phyloP scores from a whole-genome alignment of 2,797 vertebrate genomes.

The Lophius americanus region DNA sequence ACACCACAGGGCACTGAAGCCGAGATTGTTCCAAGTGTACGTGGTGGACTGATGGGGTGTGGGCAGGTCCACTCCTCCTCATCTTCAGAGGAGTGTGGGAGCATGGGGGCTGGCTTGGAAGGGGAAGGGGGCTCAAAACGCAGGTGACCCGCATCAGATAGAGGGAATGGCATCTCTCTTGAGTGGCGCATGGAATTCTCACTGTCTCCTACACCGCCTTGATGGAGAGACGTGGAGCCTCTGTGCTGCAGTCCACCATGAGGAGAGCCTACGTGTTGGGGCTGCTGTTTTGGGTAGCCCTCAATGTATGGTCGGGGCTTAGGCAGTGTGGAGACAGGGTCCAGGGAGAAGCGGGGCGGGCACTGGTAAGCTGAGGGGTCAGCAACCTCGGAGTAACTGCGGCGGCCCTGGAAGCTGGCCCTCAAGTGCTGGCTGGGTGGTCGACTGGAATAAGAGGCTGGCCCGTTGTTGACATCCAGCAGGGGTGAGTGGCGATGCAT shows the following conservation, averaged over 20 bases:
- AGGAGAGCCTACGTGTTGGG: constrained; percentile 76
- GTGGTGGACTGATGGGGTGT: constrained; percentile 86
- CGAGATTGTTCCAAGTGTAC: constrained; percentile 80
- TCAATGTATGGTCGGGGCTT: constrained; percentile 92
- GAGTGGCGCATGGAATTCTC: constrained; percentile 79
- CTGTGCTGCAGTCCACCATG: constrained; percentile 76
- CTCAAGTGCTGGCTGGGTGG: constrained; percentile 91
- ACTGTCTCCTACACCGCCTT: constrained; percentile 62
- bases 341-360: constrained; percentile 87
- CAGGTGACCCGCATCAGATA: constrained; percentile 88
- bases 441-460: constrained; percentile 88
- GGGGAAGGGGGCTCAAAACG: constrained; percentile 88
- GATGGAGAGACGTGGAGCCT: constrained; percentile 72
- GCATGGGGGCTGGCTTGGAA: constrained; percentile 77
- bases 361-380: constrained; percentile 91
- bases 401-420: constrained; percentile 94
- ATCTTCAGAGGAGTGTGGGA: constrained; percentile 90
- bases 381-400: constrained; percentile 94
- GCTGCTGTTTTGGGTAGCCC: constrained; percentile 80
- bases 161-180: constrained; percentile 84
- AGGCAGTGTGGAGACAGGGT: constrained; percentile 91
- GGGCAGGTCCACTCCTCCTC: constrained; percentile 96
- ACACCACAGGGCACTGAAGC: constrained; percentile 75
- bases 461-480: constrained; percentile 81
- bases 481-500: constrained; percentile 86